Conservation (phyloP, 2,888 invertebrate genomes). For the Synergus itoensis region DNA sequence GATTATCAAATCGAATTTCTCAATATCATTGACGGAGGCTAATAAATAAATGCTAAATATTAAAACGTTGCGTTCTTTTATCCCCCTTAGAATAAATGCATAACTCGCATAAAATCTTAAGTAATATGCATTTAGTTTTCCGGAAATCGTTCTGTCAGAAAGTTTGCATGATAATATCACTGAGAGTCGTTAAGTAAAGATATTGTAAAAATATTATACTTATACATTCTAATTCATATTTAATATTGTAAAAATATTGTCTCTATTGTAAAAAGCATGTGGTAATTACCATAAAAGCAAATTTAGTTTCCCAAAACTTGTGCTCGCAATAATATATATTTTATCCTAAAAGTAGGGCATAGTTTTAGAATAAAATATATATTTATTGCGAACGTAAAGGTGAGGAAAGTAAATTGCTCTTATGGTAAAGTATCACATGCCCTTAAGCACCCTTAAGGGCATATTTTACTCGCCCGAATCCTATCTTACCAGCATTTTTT, state of each 20-base stretch:
- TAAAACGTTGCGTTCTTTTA: conserved; percentile 29
- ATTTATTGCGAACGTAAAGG: no score
- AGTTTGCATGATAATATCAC: conserved; percentile 60
- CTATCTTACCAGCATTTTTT: no score
- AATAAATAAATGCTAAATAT: conserved; percentile 39
- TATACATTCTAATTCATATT: not conserved
- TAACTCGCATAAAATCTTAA: conserved; percentile 41
- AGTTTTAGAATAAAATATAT: no score
- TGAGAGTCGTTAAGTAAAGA: conserved; percentile 62
- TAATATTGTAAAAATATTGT: not conserved
- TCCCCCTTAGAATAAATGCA: not conserved
- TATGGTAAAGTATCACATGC: no score
- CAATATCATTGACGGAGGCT: conserved; percentile 31
- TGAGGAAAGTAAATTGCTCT: no score
- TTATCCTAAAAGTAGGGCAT: no score
- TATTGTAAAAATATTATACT: not conserved
- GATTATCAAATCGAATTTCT: conserved; percentile 51
- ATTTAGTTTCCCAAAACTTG: no score
- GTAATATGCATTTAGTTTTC: conserved; percentile 51
- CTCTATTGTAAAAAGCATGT: not conserved
- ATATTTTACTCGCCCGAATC: no score
- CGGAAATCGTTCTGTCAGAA: conserved; percentile 45
- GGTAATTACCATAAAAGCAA: no score
- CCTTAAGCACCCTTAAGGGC: no score
- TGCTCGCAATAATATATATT: no score